Percentiles rank a stretch among this genome's conserved stretches.
phyloP scores from a whole-genome alignment of 1,140 invertebrate genomes.

The Limonius californicus region DNA sequence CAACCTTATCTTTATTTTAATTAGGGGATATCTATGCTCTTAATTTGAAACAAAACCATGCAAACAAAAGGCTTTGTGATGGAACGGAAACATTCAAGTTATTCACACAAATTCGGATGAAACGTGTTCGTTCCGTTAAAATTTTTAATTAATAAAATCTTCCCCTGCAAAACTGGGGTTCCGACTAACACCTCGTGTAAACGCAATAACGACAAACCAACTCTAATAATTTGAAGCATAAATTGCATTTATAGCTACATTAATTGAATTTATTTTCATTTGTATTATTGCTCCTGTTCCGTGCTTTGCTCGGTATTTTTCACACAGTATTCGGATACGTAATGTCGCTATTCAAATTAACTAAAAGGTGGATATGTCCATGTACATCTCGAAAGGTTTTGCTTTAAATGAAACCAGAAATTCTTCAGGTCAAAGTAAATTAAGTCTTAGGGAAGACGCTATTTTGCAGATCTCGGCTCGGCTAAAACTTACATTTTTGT shows the following conservation, averaged over 20 bases:
- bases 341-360: too few species aligned
- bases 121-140: background rate
- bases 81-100: background rate
- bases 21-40: too few species aligned
- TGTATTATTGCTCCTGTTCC: background rate
- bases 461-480: too few species aligned
- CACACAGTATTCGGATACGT: too few species aligned
- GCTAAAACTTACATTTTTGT: too few species aligned
- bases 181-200: constrained; percentile 5
- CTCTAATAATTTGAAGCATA: constrained; percentile 13
- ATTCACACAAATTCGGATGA: constrained; percentile 2
- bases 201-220: constrained; percentile 12
- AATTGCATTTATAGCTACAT: constrained; percentile 15
- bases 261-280: constrained; percentile 13
- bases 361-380: too few species aligned
- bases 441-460: too few species aligned
- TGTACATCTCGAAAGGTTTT: too few species aligned
- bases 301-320: too few species aligned
- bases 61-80: background rate
- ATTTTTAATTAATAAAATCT: constrained; percentile 9
- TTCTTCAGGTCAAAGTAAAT: too few species aligned
- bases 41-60: background rate
- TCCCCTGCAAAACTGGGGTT: background rate
- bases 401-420: too few species aligned
- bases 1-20: too few species aligned